Conservation (phyloP, 2,888 invertebrate genomes). For the Amphimallon solstitiale region DNA sequence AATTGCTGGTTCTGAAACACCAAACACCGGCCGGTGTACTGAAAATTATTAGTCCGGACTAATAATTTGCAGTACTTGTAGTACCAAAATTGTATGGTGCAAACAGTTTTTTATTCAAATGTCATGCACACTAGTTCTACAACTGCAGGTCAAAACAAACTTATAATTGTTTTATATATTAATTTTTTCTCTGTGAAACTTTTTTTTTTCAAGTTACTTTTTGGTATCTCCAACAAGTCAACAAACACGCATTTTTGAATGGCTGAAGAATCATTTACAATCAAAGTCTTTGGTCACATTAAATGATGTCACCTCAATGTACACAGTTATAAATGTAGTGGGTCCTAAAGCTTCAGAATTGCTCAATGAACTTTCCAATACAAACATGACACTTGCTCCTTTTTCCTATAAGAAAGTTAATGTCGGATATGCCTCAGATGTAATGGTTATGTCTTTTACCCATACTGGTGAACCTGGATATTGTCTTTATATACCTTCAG, state of each 20-base stretch:
- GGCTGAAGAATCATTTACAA: slow-evolving; percentile 75
- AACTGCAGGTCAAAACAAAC: no score
- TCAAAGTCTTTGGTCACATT: slow-evolving; percentile 69
- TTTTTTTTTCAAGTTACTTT: slow-evolving; percentile 67
- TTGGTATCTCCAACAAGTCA: slow-evolving; percentile 84
- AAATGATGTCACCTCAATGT: slow-evolving; percentile 77
- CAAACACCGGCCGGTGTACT: no score
- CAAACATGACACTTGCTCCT: slow-evolving; percentile 69
- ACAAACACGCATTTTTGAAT: slow-evolving; percentile 76
- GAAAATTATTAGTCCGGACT: no score
- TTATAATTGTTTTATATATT: neutral
- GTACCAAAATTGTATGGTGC: no score
- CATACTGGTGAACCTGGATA: slow-evolving; percentile 79
- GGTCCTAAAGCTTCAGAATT: slow-evolving; percentile 75
- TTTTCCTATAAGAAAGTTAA: slow-evolving; percentile 76
- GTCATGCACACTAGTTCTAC: no score
- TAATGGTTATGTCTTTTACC: slow-evolving; percentile 76
- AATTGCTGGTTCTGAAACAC: no score
- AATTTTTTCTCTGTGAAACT: neutral
- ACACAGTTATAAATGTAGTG: slow-evolving; percentile 76
- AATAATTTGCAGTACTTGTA: no score
- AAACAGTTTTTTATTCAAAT: no score
- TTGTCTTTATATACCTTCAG: slow-evolving; percentile 76
- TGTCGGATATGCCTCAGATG: slow-evolving; percentile 75
- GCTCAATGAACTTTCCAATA: slow-evolving; percentile 72